A percentile compares a stretch with the other conserved stretches of the same genome.
Evolutionary conservation across 2,113 vertebrate genomes (phyloP).

Genomic region (Erpornis zantholeuca): DNA sequence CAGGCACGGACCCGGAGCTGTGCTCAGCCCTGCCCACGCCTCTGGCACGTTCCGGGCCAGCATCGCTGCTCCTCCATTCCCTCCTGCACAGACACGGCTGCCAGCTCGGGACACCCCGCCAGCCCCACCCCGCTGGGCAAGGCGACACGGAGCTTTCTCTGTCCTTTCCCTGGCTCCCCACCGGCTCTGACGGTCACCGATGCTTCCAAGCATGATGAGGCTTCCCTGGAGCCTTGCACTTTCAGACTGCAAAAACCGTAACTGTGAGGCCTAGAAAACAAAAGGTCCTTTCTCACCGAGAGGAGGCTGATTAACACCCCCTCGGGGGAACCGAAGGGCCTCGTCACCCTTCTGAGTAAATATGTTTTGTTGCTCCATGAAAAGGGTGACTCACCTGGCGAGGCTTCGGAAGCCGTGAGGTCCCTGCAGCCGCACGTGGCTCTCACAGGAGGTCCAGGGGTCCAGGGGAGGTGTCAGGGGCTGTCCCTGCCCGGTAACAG

Average conservation of each 20-base stretch:
- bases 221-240: rapidly evolving
- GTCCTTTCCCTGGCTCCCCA: not conserved
- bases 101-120: not conserved
- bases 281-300: not conserved
- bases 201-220: not conserved
- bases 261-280: not conserved
- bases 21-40: not conserved
- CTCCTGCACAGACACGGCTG: not conserved
- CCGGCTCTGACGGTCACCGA: rapidly evolving
- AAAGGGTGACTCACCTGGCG: slow-evolving; percentile 44
- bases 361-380: not conserved
- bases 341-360: slow-evolving; percentile 12
- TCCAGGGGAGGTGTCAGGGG: not conserved
- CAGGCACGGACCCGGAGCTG: not conserved
- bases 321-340: not conserved
- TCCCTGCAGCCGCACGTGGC: not conserved
- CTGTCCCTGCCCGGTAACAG: not conserved
- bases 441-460: not conserved
- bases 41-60: not conserved
- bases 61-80: not conserved
- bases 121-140: not conserved
- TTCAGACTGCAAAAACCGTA: not conserved
- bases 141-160: not conserved
- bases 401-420: not conserved
- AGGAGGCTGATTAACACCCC: slow-evolving; percentile 14